phyloP scores from a whole-genome alignment of 2,113 vertebrate genomes.

The Phyllopteryx taeniolatus region DNA sequence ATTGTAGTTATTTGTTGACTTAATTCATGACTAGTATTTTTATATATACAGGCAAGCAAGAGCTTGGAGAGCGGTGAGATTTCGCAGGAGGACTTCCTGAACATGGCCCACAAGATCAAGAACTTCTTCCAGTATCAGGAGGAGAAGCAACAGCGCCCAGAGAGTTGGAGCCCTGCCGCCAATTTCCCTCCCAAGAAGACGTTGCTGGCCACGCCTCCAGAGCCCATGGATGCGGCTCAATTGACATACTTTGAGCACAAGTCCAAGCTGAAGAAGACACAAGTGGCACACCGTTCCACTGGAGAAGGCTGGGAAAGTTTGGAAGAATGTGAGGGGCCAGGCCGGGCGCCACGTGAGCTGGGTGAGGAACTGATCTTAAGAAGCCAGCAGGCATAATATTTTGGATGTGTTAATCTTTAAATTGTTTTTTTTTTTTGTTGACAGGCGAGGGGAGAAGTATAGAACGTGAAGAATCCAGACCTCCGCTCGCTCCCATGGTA shows the following conservation, averaged over 20 bases:
- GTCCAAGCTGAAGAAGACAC: constrained; percentile 90
- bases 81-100: constrained; percentile 89
- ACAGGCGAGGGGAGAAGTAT: constrained; percentile 55
- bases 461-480: constrained; percentile 36
- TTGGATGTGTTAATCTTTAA: neutral
- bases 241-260: constrained; percentile 93
- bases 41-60: constrained; percentile 81
- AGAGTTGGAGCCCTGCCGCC: constrained; percentile 78
- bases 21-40: neutral
- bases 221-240: constrained; percentile 77
- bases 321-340: constrained; percentile 1
- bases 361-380: constrained; percentile 24
- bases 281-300: constrained; percentile 62
- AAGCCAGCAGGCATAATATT: too few relatives aligned
- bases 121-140: constrained; percentile 97
- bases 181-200: constrained; percentile 78
- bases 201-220: constrained; percentile 55
- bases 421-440: rapidly evolving
- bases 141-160: constrained; percentile 86
- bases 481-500: constrained; percentile 47
- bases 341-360: constrained; percentile 21
- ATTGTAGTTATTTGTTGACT: neutral
- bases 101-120: constrained; percentile 91
- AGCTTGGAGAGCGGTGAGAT: constrained; percentile 89
- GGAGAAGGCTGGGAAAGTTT: constrained; percentile 44